These are phyloP conservation scores for Hipposideros armiger DNA, from an alignment of 2,113 vertebrate species.

Conservation along the genomic window DNA sequence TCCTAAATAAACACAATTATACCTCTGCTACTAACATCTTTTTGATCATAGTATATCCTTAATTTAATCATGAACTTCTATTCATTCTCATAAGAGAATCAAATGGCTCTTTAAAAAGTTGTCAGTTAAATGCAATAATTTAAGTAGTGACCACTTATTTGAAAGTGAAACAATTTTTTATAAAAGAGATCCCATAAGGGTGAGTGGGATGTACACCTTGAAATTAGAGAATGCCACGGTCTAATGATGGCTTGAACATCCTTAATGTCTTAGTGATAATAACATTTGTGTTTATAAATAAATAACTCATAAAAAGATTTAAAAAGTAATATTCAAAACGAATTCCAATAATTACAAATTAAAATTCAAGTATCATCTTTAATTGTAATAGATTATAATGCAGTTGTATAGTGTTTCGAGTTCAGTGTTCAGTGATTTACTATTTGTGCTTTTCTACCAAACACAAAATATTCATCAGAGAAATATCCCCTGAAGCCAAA, in stretches of 20 bases:
- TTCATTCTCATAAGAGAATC: neutral
- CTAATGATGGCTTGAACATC: neutral
- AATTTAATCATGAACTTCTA: neutral
- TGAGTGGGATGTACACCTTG: neutral
- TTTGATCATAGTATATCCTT: neutral
- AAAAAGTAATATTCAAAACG: neutral
- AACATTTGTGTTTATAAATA: neutral
- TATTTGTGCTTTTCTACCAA: neutral
- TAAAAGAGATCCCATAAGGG: neutral
- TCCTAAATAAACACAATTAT: neutral
- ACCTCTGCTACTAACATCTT: neutral
- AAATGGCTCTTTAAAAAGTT: neutral
- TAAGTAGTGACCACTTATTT: neutral
- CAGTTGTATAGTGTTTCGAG: neutral
- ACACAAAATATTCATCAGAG: neutral
- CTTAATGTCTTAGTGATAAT: neutral
- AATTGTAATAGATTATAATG: neutral
- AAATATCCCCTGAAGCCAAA: neutral
- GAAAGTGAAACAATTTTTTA: constrained; percentile 20
- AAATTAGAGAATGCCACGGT: neutral
- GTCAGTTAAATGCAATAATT: neutral
- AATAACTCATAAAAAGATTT: neutral
- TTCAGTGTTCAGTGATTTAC: neutral
- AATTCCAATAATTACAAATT: neutral
- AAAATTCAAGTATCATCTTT: neutral